Evolutionary conservation across 2,888 invertebrate genomes (phyloP).

Genomic region (Meganola albula): DNA sequence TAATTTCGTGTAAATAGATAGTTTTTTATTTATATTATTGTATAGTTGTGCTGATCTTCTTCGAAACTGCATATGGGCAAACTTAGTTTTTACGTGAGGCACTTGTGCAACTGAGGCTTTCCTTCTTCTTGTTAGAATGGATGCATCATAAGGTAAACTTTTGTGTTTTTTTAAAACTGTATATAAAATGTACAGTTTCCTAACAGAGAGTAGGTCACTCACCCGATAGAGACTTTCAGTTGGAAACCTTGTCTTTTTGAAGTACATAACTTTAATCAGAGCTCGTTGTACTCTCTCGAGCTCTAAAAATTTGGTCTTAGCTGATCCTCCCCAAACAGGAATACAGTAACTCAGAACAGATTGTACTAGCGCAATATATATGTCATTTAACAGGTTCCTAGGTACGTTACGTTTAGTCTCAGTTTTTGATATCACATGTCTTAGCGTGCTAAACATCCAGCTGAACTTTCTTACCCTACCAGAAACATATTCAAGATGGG

Average conservation of each 20-base stretch:
- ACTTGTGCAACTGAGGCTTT: background rate
- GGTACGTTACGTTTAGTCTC: too few relatives aligned
- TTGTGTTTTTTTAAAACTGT: background rate
- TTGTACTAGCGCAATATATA: background rate
- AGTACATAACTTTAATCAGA: constrained; percentile 1
- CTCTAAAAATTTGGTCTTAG: background rate
- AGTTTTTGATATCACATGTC: background rate
- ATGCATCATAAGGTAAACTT: background rate
- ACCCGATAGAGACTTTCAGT: background rate
- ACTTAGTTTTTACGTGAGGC: too few relatives aligned
- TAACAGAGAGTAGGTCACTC: background rate
- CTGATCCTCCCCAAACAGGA: background rate
- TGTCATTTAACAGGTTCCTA: background rate
- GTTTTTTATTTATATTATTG: too few relatives aligned
- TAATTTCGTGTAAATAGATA: too few relatives aligned
- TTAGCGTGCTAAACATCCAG: background rate
- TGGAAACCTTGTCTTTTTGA: background rate
- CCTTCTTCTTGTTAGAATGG: background rate
- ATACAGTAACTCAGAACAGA: background rate
- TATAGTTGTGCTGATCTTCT: too few relatives aligned
- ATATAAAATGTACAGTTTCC: background rate
- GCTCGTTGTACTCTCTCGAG: background rate
- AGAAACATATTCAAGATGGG: background rate
- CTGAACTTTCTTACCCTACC: background rate
- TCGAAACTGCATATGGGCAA: too few relatives aligned